phyloP scores from a whole-genome alignment of 1,140 invertebrate species.

The Potamilus streckersoni region DNA sequence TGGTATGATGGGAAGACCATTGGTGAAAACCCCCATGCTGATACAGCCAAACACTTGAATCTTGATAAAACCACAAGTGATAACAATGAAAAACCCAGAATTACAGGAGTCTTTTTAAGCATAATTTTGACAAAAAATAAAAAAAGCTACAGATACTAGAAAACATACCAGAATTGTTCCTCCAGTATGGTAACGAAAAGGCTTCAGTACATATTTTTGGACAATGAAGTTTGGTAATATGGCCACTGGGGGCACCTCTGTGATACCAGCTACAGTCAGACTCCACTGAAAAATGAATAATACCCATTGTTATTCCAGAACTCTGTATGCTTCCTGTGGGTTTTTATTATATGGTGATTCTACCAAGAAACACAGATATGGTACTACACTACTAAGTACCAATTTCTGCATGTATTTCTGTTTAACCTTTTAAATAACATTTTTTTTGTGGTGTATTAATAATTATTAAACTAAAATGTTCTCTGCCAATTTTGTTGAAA shows the following conservation, averaged over 20 bases:
- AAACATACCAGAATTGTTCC: slow-evolving; percentile 78
- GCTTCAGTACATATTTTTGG: slow-evolving; percentile 80
- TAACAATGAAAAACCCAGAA: background rate
- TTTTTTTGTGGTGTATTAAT: no score
- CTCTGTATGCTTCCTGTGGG: background rate
- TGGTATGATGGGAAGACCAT: no score
- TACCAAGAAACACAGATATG: no score
- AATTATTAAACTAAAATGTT: no score
- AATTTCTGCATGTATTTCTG: no score
- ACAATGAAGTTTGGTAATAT: slow-evolving; percentile 82
- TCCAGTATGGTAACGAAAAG: slow-evolving; percentile 82
- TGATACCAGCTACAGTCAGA: slow-evolving; percentile 80
- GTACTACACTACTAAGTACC: no score
- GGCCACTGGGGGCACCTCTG: slow-evolving; percentile 81
- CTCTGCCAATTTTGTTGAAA: no score
- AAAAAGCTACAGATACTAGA: background rate
- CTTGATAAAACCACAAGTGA: background rate
- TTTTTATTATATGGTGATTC: no score
- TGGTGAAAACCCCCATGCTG: no score
- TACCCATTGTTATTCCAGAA: background rate
- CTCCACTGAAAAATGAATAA: slow-evolving; percentile 75
- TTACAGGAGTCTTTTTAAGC: background rate
- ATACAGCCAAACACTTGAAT: background rate
- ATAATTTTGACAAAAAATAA: no score
- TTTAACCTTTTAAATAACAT: no score